Percentiles rank a stretch among this genome's conserved stretches.
Evolutionary conservation across 2,113 vertebrate genomes (phyloP).

Genomic region (Holacanthus passer): DNA sequence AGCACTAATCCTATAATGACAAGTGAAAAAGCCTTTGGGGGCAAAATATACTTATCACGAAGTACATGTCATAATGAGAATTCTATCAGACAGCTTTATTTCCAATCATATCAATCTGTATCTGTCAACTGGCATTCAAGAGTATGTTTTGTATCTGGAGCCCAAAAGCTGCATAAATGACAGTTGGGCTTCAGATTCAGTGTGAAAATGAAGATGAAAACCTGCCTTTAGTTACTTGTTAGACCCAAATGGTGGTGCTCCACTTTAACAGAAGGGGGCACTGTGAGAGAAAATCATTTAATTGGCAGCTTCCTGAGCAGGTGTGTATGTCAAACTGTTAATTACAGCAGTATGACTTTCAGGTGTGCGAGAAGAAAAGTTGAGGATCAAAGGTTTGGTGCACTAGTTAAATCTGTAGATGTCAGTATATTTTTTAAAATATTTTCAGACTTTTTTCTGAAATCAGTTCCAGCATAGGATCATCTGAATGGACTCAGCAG

Average conservation of each 20-base stretch:
- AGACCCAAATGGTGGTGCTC: background rate
- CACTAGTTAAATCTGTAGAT: background rate
- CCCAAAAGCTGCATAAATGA: background rate
- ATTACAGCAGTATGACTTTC: background rate
- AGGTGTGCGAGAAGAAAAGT: background rate
- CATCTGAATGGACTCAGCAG: background rate
- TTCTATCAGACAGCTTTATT: no score
- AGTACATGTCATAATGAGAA: no score
- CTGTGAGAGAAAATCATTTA: background rate
- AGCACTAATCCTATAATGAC: background rate
- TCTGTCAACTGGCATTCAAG: no score
- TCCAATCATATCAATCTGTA: no score
- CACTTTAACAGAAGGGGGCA: constrained; percentile 23
- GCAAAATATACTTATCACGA: no score
- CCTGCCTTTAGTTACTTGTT: background rate
- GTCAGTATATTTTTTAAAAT: background rate
- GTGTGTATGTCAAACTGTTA: background rate
- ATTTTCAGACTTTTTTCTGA: background rate
- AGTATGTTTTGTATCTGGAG: no score
- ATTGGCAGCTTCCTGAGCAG: background rate
- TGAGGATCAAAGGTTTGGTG: background rate
- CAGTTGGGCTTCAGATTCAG: background rate
- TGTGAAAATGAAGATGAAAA: background rate
- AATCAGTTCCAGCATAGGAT: background rate
- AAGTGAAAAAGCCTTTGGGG: no score